These are phyloP conservation scores for Fundulus diaphanus DNA, from an alignment of 2,797 vertebrate genomes.

Conservation along the genomic window DNA sequence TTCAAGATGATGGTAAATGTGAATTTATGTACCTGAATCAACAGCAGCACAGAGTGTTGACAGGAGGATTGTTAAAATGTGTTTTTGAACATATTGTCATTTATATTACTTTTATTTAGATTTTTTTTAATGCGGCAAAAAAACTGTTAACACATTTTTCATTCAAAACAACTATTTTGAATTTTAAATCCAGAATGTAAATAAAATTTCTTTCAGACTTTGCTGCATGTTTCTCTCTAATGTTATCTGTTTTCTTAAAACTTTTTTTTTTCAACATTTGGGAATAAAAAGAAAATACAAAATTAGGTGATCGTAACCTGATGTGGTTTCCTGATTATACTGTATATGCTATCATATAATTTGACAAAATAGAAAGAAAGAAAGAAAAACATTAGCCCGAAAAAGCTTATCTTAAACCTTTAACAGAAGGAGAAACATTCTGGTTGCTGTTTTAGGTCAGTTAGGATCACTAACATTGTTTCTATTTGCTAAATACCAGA, in stretches of 20 bases:
- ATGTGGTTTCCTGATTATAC: background rate
- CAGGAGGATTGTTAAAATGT: conserved; percentile 17
- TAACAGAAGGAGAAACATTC: too few relatives aligned
- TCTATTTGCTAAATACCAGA: too few relatives aligned
- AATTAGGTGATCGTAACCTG: background rate
- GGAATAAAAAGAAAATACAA: background rate
- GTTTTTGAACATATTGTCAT: conserved; percentile 30
- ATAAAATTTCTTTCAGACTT: conserved; percentile 46
- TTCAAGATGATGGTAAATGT: conserved; percentile 27
- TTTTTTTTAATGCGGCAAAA: conserved; percentile 27
- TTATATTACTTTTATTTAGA: conserved; percentile 36
- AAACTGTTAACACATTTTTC: conserved; percentile 18
- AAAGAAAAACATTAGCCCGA: background rate
- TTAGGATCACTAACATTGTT: too few relatives aligned
- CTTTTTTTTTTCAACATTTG: conserved; percentile 50
- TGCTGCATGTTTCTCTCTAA: background rate
- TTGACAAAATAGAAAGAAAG: too few relatives aligned
- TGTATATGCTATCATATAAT: background rate
- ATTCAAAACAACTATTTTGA: conserved; percentile 11
- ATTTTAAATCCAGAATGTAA: conserved; percentile 23
- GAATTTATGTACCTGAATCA: conserved; percentile 35
- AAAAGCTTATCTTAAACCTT: too few relatives aligned
- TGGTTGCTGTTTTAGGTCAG: too few relatives aligned
- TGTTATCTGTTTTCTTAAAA: conserved; percentile 40
- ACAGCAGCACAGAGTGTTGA: conserved; percentile 24